A percentile compares a stretch with the other conserved stretches of the same genome.
Evolutionary conservation across 2,797 vertebrate species (phyloP).

Genomic region (Orestias chungarensis): DNA sequence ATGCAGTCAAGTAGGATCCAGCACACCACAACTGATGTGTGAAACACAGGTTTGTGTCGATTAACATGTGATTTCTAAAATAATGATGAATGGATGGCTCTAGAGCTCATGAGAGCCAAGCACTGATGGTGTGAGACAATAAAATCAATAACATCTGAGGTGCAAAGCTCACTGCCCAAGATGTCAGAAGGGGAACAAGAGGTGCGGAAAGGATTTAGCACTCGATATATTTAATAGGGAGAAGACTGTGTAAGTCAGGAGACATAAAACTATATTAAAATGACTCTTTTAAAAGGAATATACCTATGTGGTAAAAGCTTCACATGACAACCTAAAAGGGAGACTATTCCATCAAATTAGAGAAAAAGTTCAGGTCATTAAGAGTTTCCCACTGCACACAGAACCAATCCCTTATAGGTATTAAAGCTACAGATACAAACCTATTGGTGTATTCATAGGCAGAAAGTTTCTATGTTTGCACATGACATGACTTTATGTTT

Average conservation of each 20-base stretch:
- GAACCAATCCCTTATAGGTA: background rate
- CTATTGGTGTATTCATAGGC: background rate
- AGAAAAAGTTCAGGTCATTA: too few species aligned
- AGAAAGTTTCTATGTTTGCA: background rate
- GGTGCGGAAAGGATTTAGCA: background rate
- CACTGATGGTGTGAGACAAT: slow-evolving; percentile 9
- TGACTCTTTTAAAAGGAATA: slow-evolving; percentile 11
- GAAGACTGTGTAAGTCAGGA: background rate
- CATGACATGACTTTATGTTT: too few species aligned
- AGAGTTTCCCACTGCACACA: too few species aligned
- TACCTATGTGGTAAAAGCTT: background rate
- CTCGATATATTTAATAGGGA: background rate
- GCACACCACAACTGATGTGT: background rate
- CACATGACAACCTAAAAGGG: too few species aligned
- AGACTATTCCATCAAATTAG: too few species aligned
- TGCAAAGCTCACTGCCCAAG: slow-evolving; percentile 3
- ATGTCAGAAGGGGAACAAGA: background rate
- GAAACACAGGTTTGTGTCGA: background rate
- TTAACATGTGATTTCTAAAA: slow-evolving; percentile 2
- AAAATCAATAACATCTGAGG: slow-evolving; percentile 27
- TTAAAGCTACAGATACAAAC: background rate
- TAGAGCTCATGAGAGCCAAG: background rate
- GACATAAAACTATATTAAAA: background rate
- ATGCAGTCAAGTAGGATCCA: background rate
- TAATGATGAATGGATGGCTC: slow-evolving; percentile 2